These are phyloP conservation scores for Thaumatotibia leucotreta DNA, from an alignment of 1,140 invertebrate species.

Conservation along the genomic window DNA sequence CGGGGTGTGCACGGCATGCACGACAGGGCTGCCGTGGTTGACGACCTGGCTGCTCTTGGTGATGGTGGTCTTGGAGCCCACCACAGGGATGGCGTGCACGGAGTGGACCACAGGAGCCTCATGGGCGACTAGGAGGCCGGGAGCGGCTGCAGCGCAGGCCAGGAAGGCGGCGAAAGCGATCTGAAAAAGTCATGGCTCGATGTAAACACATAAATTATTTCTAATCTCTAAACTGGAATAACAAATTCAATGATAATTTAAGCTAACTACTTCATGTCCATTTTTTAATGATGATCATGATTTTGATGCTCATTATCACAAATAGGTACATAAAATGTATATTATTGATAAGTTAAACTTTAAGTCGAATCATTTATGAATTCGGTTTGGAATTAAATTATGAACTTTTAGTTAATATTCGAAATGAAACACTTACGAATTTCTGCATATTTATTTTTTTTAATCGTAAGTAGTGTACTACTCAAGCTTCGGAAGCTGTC, in stretches of 20 bases:
- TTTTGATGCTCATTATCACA: no score
- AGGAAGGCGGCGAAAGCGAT: conserved; percentile 73
- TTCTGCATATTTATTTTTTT: conserved; percentile 43
- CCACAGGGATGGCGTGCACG: conserved; percentile 46
- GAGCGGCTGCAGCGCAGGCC: conserved; percentile 75
- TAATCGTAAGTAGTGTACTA: conserved; percentile 30
- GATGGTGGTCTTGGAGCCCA: conserved; percentile 61
- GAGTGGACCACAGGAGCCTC: conserved; percentile 50
- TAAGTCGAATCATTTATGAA: background rate
- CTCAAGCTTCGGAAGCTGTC: conserved; percentile 41
- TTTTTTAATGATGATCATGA: no score
- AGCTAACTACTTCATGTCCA: no score
- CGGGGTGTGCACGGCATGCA: conserved; percentile 46
- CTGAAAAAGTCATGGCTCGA: conserved; percentile 30
- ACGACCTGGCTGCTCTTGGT: conserved; percentile 64
- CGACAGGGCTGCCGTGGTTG: conserved; percentile 50
- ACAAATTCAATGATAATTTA: no score
- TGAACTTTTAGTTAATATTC: no score
- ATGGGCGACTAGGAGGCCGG: conserved; percentile 62
- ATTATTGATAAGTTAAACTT: no score
- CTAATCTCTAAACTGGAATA: background rate
- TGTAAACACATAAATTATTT: no score
- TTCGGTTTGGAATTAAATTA: no score
- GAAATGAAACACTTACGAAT: conserved; percentile 58
- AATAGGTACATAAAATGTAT: no score